phyloP scores from a whole-genome alignment of 1,140 invertebrate genomes.

The Cydia pomonella region DNA sequence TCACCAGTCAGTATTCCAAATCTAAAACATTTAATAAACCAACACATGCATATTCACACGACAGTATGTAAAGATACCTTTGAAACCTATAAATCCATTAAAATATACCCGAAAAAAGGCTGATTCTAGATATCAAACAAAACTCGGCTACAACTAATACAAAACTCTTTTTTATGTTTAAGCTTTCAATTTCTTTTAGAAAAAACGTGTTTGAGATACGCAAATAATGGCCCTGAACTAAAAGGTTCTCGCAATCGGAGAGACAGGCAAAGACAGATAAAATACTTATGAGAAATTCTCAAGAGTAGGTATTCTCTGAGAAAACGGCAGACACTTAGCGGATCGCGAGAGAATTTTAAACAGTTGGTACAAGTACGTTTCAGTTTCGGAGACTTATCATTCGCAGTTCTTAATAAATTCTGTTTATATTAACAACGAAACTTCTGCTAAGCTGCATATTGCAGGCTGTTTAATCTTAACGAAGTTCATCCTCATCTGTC shows the following conservation, averaged over 20 bases:
- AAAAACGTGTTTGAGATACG: conserved; percentile 31
- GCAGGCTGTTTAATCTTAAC: conserved; percentile 32
- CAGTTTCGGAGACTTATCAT: conserved; percentile 27
- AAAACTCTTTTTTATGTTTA: conserved; percentile 12
- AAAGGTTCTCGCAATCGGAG: conserved; percentile 28
- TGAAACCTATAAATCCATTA: conserved; percentile 27
- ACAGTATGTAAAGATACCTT: neutral
- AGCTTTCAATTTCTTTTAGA: conserved; percentile 33
- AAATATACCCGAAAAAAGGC: conserved; percentile 14
- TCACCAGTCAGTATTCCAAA: no score
- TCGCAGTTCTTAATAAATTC: conserved; percentile 30
- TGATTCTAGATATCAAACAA: conserved; percentile 31
- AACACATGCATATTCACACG: neutral
- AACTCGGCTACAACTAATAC: conserved; percentile 18
- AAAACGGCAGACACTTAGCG: conserved; percentile 30
- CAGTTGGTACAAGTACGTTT: conserved; percentile 6
- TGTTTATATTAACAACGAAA: conserved; percentile 33
- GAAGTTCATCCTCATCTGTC: conserved; percentile 27
- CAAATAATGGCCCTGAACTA: conserved; percentile 28
- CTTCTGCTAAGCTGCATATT: conserved; percentile 30
- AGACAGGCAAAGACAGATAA: conserved; percentile 29
- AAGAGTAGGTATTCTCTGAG: conserved; percentile 30
- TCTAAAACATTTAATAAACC: neutral
- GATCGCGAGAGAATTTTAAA: conserved; percentile 30
- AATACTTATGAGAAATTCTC: conserved; percentile 30